Base-by-base conservation (phyloP, 2,797 vertebrate species). In the Pseudopleuronectes americanus region DNA sequence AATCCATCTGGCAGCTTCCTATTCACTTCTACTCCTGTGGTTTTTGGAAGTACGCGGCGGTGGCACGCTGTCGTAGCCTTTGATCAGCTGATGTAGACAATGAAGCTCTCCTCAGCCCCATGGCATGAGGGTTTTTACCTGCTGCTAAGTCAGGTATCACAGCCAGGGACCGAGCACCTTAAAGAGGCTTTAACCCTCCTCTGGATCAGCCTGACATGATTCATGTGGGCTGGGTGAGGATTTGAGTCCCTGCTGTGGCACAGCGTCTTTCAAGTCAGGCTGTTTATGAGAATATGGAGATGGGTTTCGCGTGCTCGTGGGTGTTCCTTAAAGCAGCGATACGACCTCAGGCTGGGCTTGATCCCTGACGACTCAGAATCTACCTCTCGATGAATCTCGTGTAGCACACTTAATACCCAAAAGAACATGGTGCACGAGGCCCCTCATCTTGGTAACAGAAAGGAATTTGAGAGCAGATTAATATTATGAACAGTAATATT, bases 401-500 rank as follows among this genome's bases (percentile, higher is more conserved):
- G 93, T 95, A 94, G 94, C 89, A 87, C 88, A 93, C 92, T 95
- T 93, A 92, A 92, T 94, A 94, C 95, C 94, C 92, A 70, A 87
- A 91, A 88, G 95, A 95, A 95, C 56, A 86, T 62, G 85, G 88
- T 89, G 89, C 76, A 88, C 90, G 80, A 90, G 91, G 94, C 78
- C 87, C 83, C 90, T 94, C 89, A 91, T 93, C 90, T 90, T 89
- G 87, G 89, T 88, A 93, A 93, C 91, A 93, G 92, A 95, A 94
- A 94, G 79, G 92, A 93, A 95, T 95, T 93, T 94, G 92, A 87
- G 90, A 90, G 93, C 88, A 95, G 94, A 96, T 96, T 96, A 96
- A 95, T 93, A 95, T 95, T 95, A 95, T 95, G 93, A 95, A 95
- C 93, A 95, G 94, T 95, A 96, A 96, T 96, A 96, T 95, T 96